Evolutionary conservation across 2,113 vertebrate genomes (phyloP).

Genomic region (Chionis minor): DNA sequence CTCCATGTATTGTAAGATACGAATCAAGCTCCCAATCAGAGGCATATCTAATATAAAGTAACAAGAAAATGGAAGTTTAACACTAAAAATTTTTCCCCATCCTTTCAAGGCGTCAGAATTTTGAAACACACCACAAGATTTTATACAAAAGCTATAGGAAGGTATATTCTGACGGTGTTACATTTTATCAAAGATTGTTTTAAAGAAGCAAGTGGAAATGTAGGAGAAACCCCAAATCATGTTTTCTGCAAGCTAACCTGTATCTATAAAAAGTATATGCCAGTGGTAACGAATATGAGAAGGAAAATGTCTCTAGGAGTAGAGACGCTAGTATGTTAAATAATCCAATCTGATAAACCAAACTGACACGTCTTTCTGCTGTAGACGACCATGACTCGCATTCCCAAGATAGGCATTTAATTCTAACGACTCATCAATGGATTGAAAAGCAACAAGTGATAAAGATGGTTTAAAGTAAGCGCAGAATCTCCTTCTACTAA

Average conservation of each 20-base stretch:
- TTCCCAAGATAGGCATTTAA: neutral
- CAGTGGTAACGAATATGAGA: neutral
- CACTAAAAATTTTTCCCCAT: neutral
- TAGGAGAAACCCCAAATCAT: neutral
- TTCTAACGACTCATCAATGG: neutral
- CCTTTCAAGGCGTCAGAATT: neutral
- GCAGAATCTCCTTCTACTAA: neutral
- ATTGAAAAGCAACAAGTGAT: neutral
- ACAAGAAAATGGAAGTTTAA: neutral
- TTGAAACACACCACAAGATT: neutral
- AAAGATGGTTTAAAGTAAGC: neutral
- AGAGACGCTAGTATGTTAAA: neutral
- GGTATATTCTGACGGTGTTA: neutral
- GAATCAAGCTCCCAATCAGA: conserved; percentile 84
- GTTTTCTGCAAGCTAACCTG: neutral
- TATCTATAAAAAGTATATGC: neutral
- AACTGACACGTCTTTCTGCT: neutral
- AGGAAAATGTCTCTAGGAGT: neutral
- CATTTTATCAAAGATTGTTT: neutral
- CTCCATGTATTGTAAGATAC: conserved; percentile 82
- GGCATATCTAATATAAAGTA: conserved; percentile 71
- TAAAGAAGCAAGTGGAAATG: neutral
- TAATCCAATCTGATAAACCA: neutral
- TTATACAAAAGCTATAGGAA: neutral
- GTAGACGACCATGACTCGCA: neutral